Percentiles rank a stretch among this genome's conserved stretches.
Conservation (phyloP, 2,797 vertebrate genomes). For the Macropodus opercularis region DNA sequence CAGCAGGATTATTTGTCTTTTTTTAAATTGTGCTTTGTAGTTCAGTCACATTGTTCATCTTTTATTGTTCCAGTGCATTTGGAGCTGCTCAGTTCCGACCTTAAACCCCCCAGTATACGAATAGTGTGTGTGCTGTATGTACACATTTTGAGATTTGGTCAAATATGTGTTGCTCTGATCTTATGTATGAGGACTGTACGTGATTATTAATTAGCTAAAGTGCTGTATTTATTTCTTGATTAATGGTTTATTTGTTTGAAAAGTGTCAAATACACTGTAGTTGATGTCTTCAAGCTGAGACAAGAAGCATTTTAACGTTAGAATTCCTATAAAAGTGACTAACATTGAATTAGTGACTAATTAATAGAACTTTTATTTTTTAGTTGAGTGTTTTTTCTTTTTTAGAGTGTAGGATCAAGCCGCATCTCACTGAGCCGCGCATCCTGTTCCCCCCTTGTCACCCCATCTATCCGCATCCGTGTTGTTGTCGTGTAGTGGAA, state of each 20-base stretch:
- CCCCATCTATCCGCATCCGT: slow-evolving; percentile 28
- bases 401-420: slow-evolving; percentile 10
- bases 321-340: no score
- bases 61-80: slow-evolving; percentile 21
- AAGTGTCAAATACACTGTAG: no score
- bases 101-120: slow-evolving; percentile 6
- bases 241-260: background rate
- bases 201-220: background rate
- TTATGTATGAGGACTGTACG: background rate
- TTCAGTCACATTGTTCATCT: slow-evolving; percentile 51
- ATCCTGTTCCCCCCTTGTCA: slow-evolving; percentile 12
- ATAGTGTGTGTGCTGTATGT: background rate
- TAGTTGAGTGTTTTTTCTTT: no score
- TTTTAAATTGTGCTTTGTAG: slow-evolving; percentile 54
- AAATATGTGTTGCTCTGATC: background rate
- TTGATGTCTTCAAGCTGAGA: background rate
- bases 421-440: slow-evolving; percentile 2
- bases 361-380: no score
- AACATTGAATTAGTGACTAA: no score
- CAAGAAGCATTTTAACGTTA: no score
- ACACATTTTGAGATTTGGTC: background rate
- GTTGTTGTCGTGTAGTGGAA: slow-evolving; percentile 56
- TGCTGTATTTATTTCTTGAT: background rate
- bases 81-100: slow-evolving; percentile 22
- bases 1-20: slow-evolving; percentile 59